Percentiles rank a stretch among this genome's conserved stretches.
These are phyloP conservation scores for Pterocles gutturalis DNA, from an alignment of 2,113 vertebrate genomes.

Conservation along the genomic window DNA sequence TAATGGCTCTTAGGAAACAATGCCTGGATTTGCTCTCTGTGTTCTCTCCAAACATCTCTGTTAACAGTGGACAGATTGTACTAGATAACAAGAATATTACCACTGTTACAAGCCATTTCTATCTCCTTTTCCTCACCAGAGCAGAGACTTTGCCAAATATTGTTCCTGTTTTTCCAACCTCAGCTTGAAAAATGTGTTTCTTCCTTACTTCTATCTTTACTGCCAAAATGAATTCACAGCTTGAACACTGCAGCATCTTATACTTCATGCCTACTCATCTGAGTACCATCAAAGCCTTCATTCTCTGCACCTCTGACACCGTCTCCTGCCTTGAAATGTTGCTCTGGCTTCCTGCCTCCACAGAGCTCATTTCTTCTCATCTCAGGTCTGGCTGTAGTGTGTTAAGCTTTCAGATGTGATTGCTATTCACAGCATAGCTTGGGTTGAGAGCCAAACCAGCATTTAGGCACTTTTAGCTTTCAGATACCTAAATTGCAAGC, in stretches of 20 bases:
- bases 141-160: not conserved
- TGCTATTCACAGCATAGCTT: not conserved
- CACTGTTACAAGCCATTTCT: not conserved
- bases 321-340: not conserved
- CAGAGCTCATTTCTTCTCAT: not conserved
- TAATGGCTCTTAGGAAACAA: not conserved
- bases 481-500: not conserved
- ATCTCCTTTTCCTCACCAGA: not conserved
- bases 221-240: not conserved
- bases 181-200: not conserved
- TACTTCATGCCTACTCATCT: not conserved
- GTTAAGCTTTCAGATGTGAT: not conserved
- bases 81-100: not conserved
- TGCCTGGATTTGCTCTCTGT: not conserved
- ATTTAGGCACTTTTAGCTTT: not conserved
- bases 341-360: not conserved
- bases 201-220: not conserved
- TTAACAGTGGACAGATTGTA: not conserved
- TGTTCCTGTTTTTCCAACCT: not conserved
- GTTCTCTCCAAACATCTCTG: not conserved
- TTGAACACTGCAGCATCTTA: not conserved
- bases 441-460: slow-evolving; percentile 17
- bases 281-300: not conserved
- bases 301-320: not conserved
- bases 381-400: not conserved